These are phyloP conservation scores for Thamnaconus septentrionalis DNA, from an alignment of 2,113 vertebrate species.

Conservation along the genomic window DNA sequence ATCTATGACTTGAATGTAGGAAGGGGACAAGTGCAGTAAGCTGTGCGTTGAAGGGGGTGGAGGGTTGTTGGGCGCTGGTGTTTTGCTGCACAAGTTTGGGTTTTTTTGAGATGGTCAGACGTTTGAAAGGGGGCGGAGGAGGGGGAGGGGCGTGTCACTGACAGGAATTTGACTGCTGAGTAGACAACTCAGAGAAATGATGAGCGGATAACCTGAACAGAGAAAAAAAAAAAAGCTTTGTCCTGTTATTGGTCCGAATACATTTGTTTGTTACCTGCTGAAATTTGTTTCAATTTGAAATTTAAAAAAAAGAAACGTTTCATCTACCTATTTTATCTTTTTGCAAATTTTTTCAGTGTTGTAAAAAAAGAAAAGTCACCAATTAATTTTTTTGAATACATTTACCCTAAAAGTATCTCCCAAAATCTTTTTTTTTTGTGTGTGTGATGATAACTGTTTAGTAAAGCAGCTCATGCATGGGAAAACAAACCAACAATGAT, in stretches of 20 bases:
- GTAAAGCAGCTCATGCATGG: slow-evolving; percentile 20
- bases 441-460: slow-evolving; percentile 5
- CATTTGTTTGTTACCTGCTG: background rate
- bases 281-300: too few relatives aligned
- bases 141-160: slow-evolving; percentile 8
- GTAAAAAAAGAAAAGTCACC: too few relatives aligned
- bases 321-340: too few relatives aligned
- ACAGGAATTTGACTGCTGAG: slow-evolving; percentile 20
- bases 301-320: too few relatives aligned
- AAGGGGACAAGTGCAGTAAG: slow-evolving; percentile 70
- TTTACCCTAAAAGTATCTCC: too few relatives aligned
- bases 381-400: too few relatives aligned
- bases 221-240: slow-evolving; percentile 16
- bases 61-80: background rate
- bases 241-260: background rate
- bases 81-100: slow-evolving; percentile 24
- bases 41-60: slow-evolving; percentile 21
- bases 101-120: background rate
- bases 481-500: slow-evolving; percentile 4
- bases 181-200: slow-evolving; percentile 34
- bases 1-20: slow-evolving; percentile 55
- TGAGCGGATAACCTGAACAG: slow-evolving; percentile 20
- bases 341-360: too few relatives aligned
- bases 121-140: background rate
- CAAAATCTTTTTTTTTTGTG: too few relatives aligned